Conservation (phyloP, 2,113 vertebrate genomes). For the Kryptolebias marmoratus region DNA sequence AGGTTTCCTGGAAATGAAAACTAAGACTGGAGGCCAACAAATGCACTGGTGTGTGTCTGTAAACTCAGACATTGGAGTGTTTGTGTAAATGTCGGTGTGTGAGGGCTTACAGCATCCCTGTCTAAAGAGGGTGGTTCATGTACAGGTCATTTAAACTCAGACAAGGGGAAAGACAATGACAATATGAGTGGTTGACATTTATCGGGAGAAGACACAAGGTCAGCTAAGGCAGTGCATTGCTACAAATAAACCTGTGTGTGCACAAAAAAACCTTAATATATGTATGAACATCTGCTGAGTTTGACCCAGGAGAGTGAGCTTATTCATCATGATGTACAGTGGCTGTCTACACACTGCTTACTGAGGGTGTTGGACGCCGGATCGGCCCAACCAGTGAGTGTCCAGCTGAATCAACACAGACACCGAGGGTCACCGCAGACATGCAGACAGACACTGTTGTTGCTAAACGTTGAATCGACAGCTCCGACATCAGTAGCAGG, state of each 20-base stretch:
- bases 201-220: constrained; percentile 25
- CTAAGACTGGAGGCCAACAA: constrained; percentile 57
- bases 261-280: neutral
- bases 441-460: constrained; percentile 50
- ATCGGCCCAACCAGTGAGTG: constrained; percentile 32
- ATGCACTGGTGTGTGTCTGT: constrained; percentile 60
- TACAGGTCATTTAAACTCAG: constrained; percentile 58
- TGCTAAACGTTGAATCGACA: constrained; percentile 62
- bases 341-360: constrained; percentile 32
- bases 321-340: constrained; percentile 41
- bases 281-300: constrained; percentile 16
- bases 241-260: constrained; percentile 36
- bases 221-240: constrained; percentile 13
- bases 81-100: constrained; percentile 47
- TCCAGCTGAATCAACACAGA: constrained; percentile 75
- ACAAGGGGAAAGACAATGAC: constrained; percentile 65
- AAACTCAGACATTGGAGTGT: constrained; percentile 50
- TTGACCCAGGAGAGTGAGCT: constrained; percentile 6
- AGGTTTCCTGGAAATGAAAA: constrained; percentile 71
- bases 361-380: constrained; percentile 34
- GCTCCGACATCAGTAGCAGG: constrained; percentile 47
- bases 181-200: constrained; percentile 50
- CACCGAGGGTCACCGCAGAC: constrained; percentile 44
- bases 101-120: constrained; percentile 40
- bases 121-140: constrained; percentile 49